Percentiles rank a stretch among this genome's conserved stretches.
These are phyloP conservation scores for Falco berigora DNA, from an alignment of 2,797 vertebrate species.

Conservation along the genomic window DNA sequence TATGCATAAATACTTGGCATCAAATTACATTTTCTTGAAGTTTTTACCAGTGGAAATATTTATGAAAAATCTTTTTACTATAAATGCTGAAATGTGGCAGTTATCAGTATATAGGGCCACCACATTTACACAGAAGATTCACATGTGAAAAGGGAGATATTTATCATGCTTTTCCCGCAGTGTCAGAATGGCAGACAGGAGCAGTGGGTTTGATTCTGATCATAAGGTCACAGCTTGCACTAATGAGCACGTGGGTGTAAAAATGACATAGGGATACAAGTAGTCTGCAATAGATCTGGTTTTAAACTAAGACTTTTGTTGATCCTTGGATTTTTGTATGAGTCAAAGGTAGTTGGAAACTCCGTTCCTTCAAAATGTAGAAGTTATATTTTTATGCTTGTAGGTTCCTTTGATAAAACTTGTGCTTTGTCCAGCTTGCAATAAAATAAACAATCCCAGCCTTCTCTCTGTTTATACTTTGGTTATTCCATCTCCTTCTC, in stretches of 20 bases:
- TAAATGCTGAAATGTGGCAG: neutral
- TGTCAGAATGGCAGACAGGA: neutral
- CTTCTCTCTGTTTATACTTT: neutral
- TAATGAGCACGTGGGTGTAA: neutral
- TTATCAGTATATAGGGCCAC: slow-evolving; percentile 32
- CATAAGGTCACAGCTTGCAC: neutral
- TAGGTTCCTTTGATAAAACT: neutral
- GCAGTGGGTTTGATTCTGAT: neutral
- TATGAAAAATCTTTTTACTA: slow-evolving; percentile 35
- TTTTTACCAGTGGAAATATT: slow-evolving; percentile 48
- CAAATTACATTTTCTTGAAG: slow-evolving; percentile 60
- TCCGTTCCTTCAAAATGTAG: neutral
- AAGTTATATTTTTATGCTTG: neutral
- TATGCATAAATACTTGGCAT: slow-evolving; percentile 22
- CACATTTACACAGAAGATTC: slow-evolving; percentile 27
- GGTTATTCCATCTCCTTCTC: neutral
- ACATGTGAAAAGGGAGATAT: slow-evolving; percentile 24
- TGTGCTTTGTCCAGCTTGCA: neutral
- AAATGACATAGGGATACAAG: neutral
- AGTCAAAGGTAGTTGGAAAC: neutral
- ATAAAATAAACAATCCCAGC: neutral
- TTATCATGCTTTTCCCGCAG: slow-evolving; percentile 22
- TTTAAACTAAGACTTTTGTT: neutral
- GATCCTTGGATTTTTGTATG: neutral
- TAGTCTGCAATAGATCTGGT: neutral